Evolutionary conservation across 2,888 invertebrate species (phyloP).

Genomic region (Caenorhabditis sp.): DNA sequence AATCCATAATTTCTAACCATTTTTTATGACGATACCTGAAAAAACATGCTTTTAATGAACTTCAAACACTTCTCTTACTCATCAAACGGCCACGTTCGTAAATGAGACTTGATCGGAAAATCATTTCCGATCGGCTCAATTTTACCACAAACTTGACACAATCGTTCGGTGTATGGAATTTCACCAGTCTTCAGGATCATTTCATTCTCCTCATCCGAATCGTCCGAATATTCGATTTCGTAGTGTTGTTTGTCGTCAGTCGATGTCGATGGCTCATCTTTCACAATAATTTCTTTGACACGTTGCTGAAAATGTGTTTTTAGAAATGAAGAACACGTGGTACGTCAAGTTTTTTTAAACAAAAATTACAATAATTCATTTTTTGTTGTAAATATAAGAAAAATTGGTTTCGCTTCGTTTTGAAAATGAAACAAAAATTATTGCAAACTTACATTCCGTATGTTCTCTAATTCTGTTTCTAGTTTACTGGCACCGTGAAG

Average conservation of each 20-base stretch:
- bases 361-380: not conserved
- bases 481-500: not conserved
- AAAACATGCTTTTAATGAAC: not conserved
- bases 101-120: not conserved
- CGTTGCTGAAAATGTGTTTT: not conserved
- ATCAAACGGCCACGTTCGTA: slow-evolving; percentile 51
- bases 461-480: not conserved
- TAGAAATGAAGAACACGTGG: not conserved
- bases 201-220: slow-evolving; percentile 49
- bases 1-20: slow-evolving; percentile 53
- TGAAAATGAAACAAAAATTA: too few relatives aligned
- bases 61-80: slow-evolving; percentile 18
- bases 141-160: slow-evolving; percentile 45
- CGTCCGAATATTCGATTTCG: slow-evolving; percentile 38
- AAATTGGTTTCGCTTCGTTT: too few relatives aligned
- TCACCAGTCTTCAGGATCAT: slow-evolving; percentile 29
- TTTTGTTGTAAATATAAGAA: not conserved
- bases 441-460: not conserved
- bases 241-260: not conserved
- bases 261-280: slow-evolving; percentile 2
- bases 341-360: not conserved
- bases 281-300: not conserved
- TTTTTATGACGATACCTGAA: slow-evolving; percentile 40
- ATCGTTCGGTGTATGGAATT: slow-evolving; percentile 30
- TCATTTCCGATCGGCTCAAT: slow-evolving; percentile 26